Evolutionary conservation across 1,140 invertebrate genomes (phyloP), one percentile per base, ranked within the genome.

Genomic region (Zaprionus africanus): DNA sequence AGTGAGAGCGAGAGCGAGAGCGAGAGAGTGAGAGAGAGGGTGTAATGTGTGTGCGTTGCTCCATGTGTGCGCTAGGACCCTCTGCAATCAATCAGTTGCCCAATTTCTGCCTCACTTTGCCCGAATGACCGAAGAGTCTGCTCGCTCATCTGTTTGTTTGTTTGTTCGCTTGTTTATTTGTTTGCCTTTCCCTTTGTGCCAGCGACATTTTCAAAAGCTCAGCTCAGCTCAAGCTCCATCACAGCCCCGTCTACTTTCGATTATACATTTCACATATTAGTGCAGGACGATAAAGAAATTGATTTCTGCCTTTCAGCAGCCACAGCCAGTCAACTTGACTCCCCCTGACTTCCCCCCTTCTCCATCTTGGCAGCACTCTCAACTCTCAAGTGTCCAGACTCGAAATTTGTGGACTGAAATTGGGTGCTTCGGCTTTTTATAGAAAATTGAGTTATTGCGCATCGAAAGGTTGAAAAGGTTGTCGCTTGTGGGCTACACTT

Each of bases 231-330:
- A 19, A 19, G 13, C 17, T 28, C 38, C 11, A 19, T n/a, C 53
- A 28, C 60, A 22, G 19, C 34, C 31, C 68, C 31, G 11, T 63
- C 60, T 26, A 24, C 65, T 51, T 51, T 51, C 46, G 46, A 78
- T 90, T 90, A 88, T 84, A 90, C 75, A 84, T 88, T 88, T 88
- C 85, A 88, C 84, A 88, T 88, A 88, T 88, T 88, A 88, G 85
- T 84, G 78, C 62, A 81, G 85, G 85, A 65, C 85, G 81, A 90
- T 90, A 78, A 87, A 81, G 84, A 81, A 88, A 88, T 88, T 88
- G 84, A 88, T 88, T 88, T 88, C 66, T 88, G 83, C 84, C 84
- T 83, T 88, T 87, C 84, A 83, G 46, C 58, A 54, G 56, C 74
- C 76, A 49, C 59, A 74, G 73, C 46, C 58, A 34, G 15, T 36